Percentiles rank a stretch among this genome's conserved stretches.
These are phyloP conservation scores for Aegithalos caudatus DNA, from an alignment of 2,113 vertebrate species.

Conservation along the genomic window DNA sequence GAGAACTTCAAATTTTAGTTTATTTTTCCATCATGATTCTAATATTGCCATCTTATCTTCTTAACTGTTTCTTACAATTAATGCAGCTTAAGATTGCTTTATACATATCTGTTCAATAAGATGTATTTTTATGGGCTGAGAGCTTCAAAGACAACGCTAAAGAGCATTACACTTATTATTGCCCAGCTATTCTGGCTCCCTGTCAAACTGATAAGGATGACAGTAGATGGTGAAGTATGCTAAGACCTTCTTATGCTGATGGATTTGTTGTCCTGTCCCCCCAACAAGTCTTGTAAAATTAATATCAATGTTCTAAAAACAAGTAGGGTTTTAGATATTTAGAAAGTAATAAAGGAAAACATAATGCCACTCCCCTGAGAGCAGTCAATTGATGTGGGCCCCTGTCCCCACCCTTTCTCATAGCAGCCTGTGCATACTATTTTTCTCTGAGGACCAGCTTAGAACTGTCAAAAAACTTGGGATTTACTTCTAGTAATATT, in stretches of 20 bases:
- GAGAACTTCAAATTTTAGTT: background rate
- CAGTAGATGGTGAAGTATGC: background rate
- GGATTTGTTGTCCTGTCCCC: background rate
- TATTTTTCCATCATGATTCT: background rate
- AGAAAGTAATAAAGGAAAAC: conserved; percentile 3
- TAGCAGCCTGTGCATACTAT: background rate
- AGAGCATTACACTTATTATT: background rate
- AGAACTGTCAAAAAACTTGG: background rate
- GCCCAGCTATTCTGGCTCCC: background rate
- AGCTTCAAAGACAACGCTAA: background rate
- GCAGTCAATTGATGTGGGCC: background rate
- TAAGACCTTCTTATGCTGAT: background rate
- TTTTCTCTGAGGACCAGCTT: background rate
- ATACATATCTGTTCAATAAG: background rate
- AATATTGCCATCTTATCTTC: background rate
- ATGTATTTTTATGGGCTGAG: background rate
- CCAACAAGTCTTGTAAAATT: background rate
- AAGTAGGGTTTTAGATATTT: background rate
- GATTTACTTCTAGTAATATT: background rate
- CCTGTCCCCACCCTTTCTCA: background rate
- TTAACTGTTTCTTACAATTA: background rate
- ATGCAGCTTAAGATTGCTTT: background rate
- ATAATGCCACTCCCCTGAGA: background rate
- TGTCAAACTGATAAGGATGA: background rate
- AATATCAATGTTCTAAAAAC: background rate